Percentiles rank a stretch among this genome's conserved stretches.
These are phyloP conservation scores for Hypotaenidia okinawae DNA, from an alignment of 2,797 vertebrate species.

Conservation along the genomic window DNA sequence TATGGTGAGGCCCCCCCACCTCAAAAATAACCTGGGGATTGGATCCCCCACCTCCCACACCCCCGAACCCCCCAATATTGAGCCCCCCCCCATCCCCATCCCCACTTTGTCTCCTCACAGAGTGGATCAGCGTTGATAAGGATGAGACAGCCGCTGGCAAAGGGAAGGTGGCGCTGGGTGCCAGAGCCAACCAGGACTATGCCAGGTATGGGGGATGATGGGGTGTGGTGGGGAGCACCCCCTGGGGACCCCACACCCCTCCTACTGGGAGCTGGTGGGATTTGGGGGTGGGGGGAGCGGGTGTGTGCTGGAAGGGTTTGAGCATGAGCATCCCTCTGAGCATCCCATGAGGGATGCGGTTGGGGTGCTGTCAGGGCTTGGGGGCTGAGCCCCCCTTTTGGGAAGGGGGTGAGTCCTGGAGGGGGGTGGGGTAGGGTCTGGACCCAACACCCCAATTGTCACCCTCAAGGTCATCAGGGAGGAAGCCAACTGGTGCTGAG, in stretches of 20 bases:
- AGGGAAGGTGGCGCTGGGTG: conserved; percentile 80
- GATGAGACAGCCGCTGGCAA: conserved; percentile 89
- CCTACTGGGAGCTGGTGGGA: too few relatives aligned
- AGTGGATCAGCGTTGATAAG: conserved; percentile 97
- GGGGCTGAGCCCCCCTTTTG: fast-evolving
- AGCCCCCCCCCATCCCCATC: background rate
- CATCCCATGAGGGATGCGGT: too few relatives aligned
- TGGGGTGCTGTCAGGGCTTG: too few relatives aligned
- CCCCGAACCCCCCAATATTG: background rate
- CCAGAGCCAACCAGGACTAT: conserved; percentile 85
- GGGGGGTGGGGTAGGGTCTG: too few relatives aligned
- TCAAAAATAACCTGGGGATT: too few relatives aligned
- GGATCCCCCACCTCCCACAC: too few relatives aligned
- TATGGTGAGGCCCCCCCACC: conserved; percentile 92
- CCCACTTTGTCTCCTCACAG: conserved; percentile 70
- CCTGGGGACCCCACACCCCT: too few relatives aligned
- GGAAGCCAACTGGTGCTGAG: conserved; percentile 61
- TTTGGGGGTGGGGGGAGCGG: too few relatives aligned
- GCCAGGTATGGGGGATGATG: conserved; percentile 77
- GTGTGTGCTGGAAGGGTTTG: background rate
- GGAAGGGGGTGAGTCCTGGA: fast-evolving
- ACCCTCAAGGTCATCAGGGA: conserved; percentile 59
- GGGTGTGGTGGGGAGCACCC: background rate
- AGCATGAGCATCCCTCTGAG: background rate
- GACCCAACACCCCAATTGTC: background rate